These are phyloP conservation scores for Poeciliopsis turneri DNA, from an alignment of 2,797 vertebrate genomes.

Conservation along the genomic window DNA sequence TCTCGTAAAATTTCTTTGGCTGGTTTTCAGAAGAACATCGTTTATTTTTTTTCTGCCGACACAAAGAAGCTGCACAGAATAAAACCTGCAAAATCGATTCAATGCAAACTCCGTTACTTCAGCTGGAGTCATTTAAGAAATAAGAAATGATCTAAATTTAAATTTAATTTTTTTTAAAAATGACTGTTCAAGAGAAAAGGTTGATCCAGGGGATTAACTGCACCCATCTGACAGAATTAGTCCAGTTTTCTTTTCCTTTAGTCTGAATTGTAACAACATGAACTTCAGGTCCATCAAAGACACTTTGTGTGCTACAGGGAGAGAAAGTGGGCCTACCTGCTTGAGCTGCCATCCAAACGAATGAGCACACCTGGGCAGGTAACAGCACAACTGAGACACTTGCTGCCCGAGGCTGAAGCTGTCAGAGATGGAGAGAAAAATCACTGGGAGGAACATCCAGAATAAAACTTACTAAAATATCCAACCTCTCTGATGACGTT, in stretches of 20 bases:
- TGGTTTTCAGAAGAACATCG: not conserved
- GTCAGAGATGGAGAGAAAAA: conserved; percentile 14
- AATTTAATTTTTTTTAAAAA: too few species aligned
- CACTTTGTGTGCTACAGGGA: not conserved
- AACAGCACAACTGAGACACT: conserved; percentile 55
- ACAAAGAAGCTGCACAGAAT: not conserved
- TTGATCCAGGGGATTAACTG: not conserved
- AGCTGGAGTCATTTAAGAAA: not conserved
- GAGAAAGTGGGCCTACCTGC: conserved; percentile 49
- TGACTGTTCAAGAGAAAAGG: not conserved
- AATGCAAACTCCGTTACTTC: not conserved
- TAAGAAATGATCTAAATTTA: not conserved
- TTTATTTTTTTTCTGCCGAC: not conserved
- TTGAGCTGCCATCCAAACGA: conserved; percentile 28
- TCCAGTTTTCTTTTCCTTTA: not conserved
- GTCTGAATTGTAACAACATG: not conserved
- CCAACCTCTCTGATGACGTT: not conserved
- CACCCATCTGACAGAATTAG: not conserved
- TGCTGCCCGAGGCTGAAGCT: conserved; percentile 29
- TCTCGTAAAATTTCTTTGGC: not conserved
- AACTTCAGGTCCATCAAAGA: not conserved
- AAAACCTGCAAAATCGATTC: not conserved
- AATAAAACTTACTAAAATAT: not conserved
- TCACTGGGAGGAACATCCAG: not conserved
- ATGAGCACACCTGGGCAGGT: conserved; percentile 60